phyloP scores from a whole-genome alignment of 1,140 invertebrate species.

The Sitophilus oryzae region DNA sequence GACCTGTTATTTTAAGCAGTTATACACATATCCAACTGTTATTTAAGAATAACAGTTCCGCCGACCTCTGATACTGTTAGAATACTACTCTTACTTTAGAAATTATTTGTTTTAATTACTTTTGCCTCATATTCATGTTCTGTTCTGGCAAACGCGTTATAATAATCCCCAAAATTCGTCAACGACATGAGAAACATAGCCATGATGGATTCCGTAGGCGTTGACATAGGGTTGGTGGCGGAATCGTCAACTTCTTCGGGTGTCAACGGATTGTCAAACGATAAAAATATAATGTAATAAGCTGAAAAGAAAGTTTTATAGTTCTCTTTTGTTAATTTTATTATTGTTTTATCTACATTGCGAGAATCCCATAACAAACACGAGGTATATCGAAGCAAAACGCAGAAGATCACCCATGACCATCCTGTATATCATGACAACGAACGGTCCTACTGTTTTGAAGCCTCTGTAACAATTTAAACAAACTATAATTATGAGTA shows the following conservation, averaged over 20 bases:
- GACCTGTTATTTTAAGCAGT: no score
- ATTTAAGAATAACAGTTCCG: no score
- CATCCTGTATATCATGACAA: conserved; percentile 99
- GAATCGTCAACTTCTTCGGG: conserved; percentile 65
- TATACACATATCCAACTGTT: no score
- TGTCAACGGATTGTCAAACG: conserved; percentile 72
- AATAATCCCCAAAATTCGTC: conserved; percentile 93
- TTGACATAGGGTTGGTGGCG: conserved; percentile 76
- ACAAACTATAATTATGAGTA: neutral
- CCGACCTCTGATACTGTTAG: no score
- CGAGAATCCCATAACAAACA: conserved; percentile 96
- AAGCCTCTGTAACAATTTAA: conserved; percentile 69
- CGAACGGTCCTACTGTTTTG: conserved; percentile 96
- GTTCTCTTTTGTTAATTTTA: conserved; percentile 9
- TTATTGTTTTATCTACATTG: conserved; percentile 80
- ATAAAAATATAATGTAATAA: conserved; percentile 87
- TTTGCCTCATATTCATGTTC: conserved; percentile 85
- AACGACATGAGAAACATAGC: conserved; percentile 97
- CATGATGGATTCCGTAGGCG: conserved; percentile 88
- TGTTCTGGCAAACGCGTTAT: conserved; percentile 79
- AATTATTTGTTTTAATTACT: no score
- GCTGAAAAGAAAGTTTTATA: conserved; percentile 56
- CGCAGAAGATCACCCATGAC: conserved; percentile 90
- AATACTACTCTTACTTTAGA: no score
- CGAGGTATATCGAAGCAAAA: conserved; percentile 93